Evolutionary conservation across 2,797 vertebrate genomes (phyloP).

Genomic region (Acanthis flammea): DNA sequence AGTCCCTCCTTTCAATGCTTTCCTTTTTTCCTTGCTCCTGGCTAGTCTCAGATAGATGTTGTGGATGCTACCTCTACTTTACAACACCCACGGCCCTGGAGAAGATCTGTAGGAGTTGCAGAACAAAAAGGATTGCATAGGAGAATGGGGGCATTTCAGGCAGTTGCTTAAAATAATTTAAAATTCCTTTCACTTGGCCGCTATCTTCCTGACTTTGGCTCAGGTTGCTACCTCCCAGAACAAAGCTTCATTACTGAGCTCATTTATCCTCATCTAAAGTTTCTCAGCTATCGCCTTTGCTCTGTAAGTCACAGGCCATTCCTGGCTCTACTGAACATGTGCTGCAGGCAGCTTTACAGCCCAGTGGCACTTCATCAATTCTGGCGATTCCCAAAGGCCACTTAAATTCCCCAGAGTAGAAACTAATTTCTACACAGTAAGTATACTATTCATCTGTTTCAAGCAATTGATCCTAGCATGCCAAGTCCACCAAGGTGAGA

Average conservation of each 20-base stretch:
- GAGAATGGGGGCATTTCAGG: background rate
- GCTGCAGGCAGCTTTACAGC: background rate
- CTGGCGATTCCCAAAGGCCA: background rate
- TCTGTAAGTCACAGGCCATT: background rate
- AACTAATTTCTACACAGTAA: background rate
- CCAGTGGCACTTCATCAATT: background rate
- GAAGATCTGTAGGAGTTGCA: background rate
- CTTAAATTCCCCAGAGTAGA: background rate
- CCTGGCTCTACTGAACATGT: background rate
- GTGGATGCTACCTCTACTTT: background rate
- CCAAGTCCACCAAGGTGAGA: background rate
- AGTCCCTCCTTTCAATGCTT: background rate
- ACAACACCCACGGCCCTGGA: fast-evolving
- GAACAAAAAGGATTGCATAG: background rate
- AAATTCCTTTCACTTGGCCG: background rate
- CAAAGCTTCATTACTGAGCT: background rate
- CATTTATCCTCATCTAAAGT: background rate
- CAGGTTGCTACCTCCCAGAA: background rate
- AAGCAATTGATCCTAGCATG: background rate
- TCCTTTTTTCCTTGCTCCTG: background rate
- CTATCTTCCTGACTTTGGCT: background rate
- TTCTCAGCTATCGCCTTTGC: background rate
- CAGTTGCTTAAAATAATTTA: background rate
- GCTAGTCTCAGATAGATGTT: background rate
- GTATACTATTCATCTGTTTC: background rate